Evolutionary conservation across 2,113 vertebrate species (phyloP).

Genomic region (Myotis yumanensis): DNA sequence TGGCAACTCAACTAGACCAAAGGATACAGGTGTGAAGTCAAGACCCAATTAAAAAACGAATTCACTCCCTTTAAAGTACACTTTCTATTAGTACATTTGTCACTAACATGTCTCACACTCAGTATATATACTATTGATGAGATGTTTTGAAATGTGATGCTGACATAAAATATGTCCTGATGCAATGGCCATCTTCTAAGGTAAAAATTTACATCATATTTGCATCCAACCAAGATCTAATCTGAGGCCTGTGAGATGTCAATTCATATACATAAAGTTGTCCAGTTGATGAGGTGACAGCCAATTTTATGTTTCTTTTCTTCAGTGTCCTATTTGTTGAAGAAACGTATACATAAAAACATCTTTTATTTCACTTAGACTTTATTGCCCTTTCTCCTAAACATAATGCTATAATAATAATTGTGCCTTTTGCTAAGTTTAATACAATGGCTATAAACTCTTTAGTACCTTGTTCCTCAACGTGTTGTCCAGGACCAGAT

Average conservation of each 20-base stretch:
- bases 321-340: neutral
- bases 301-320: neutral
- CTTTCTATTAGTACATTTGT: neutral
- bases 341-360: neutral
- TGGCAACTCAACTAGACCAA: neutral
- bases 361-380: neutral
- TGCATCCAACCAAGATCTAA: neutral
- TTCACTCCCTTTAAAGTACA: neutral
- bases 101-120: neutral
- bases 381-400: neutral
- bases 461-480: neutral
- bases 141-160: neutral
- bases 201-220: neutral
- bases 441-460: neutral
- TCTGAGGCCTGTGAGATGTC: neutral
- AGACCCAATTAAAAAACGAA: neutral
- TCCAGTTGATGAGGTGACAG: neutral
- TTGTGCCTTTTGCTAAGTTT: neutral
- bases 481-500: neutral
- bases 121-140: neutral
- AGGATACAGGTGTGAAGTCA: neutral
- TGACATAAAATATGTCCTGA: neutral
- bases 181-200: neutral
- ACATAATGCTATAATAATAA: neutral
- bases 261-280: neutral